phyloP scores from a whole-genome alignment of 2,888 invertebrate genomes.

The Drosophila imparisetae region DNA sequence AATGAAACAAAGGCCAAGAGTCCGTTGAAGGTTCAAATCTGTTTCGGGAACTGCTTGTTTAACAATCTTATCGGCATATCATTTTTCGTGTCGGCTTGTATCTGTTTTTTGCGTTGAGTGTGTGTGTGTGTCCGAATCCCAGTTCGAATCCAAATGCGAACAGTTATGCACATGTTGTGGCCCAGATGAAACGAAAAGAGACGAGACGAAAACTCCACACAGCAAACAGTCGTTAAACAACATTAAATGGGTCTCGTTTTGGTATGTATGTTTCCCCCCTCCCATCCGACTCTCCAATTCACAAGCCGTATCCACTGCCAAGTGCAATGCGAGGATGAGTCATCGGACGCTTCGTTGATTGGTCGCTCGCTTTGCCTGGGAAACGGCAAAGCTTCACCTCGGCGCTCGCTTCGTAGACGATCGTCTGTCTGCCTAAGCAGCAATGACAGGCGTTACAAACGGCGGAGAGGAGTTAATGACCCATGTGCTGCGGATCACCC shows the following conservation, averaged over 20 bases:
- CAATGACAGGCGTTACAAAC: conserved; percentile 78
- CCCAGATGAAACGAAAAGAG: conserved; percentile 21
- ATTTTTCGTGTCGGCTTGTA: conserved; percentile 62
- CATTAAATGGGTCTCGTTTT: conserved; percentile 76
- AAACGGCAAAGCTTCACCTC: conserved; percentile 68
- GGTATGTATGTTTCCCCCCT: conserved; percentile 21
- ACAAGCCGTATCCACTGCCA: conserved; percentile 19
- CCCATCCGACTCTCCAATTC: not conserved
- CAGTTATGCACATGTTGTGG: conserved; percentile 76
- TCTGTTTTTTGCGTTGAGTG: conserved; percentile 69
- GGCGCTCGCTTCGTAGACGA: conserved; percentile 50
- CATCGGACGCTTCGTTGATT: conserved; percentile 34
- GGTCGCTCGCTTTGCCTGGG: conserved; percentile 35
- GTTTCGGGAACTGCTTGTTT: conserved; percentile 39
- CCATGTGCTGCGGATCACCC: conserved; percentile 69
- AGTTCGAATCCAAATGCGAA: conserved; percentile 46
- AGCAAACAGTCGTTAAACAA: conserved; percentile 74
- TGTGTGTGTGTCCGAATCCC: conserved; percentile 47
- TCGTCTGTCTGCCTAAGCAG: conserved; percentile 76
- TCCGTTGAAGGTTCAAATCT: conserved; percentile 67
- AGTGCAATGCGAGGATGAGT: conserved; percentile 47
- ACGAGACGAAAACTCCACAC: conserved; percentile 52
- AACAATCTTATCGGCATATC: conserved; percentile 75
- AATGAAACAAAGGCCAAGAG: conserved; percentile 74
- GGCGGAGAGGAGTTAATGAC: conserved; percentile 69